Percentiles rank a stretch among this genome's conserved stretches.
These are phyloP conservation scores for Neolamprologus devosi DNA, from an alignment of 2,113 vertebrate genomes.

Conservation along the genomic window DNA sequence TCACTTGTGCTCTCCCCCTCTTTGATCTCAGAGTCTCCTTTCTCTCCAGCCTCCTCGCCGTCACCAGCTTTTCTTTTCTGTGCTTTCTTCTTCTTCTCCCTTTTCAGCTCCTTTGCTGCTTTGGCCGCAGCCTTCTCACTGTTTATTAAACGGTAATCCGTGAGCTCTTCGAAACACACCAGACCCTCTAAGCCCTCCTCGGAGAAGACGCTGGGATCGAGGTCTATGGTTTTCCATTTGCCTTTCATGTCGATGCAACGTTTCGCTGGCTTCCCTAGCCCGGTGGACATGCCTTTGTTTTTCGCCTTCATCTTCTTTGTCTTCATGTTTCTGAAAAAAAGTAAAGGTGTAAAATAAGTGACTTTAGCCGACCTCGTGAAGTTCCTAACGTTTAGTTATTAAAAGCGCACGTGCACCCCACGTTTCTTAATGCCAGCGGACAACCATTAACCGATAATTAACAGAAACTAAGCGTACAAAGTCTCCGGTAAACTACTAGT, in stretches of 20 bases:
- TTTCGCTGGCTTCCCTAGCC: constrained; percentile 22
- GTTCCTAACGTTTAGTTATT: background rate
- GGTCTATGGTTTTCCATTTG: constrained; percentile 79
- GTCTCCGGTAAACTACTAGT: background rate
- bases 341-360: background rate
- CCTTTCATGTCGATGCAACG: constrained; percentile 78
- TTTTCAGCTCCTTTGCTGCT: constrained; percentile 57
- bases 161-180: constrained; percentile 91
- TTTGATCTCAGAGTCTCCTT: background rate
- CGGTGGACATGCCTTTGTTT: constrained; percentile 1
- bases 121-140: constrained; percentile 43
- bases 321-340: constrained; percentile 72
- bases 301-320: constrained; percentile 46
- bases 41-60: constrained; percentile 1
- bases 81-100: constrained; percentile 17
- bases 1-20: background rate
- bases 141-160: constrained; percentile 78
- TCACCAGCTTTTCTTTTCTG: constrained; percentile 73
- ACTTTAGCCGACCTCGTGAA: background rate
- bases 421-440: background rate
- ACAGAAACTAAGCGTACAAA: background rate
- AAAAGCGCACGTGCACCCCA: background rate
- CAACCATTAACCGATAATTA: background rate
- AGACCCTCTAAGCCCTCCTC: constrained; percentile 82
- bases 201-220: constrained; percentile 82